phyloP scores from a whole-genome alignment of 2,797 vertebrate genomes.

The Notolabrus celidotus region DNA sequence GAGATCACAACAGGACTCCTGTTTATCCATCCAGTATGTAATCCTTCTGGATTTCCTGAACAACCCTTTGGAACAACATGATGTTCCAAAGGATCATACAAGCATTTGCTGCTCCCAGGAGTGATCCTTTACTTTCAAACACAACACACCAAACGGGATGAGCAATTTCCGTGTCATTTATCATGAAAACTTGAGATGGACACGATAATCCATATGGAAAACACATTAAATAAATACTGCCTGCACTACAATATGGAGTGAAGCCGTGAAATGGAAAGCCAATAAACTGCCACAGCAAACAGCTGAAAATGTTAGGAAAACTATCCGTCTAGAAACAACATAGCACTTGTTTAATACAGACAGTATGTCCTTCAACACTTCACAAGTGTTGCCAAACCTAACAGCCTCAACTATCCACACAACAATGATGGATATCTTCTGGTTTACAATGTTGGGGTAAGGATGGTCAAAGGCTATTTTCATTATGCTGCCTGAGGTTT shows the following conservation, averaged over 20 bases:
- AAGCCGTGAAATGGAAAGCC: conserved; percentile 15
- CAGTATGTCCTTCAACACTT: conserved; percentile 60
- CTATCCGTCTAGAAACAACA: conserved; percentile 49
- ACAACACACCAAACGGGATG: conserved; percentile 29
- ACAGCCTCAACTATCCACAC: conserved; percentile 65
- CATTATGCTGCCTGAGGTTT: conserved; percentile 45
- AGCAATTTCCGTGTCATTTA: conserved; percentile 49
- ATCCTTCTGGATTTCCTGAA: conserved; percentile 61
- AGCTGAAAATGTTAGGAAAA: conserved; percentile 44
- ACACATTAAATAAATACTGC: conserved; percentile 29
- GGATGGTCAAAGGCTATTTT: conserved; percentile 54
- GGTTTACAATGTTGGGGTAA: conserved; percentile 57
- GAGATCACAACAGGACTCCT: conserved; percentile 63
- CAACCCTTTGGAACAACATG: conserved; percentile 55
- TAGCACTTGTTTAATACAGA: conserved; percentile 67
- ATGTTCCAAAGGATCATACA: conserved; percentile 53
- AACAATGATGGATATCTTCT: conserved; percentile 75
- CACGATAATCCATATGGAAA: conserved; percentile 24
- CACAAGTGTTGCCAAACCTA: conserved; percentile 62
- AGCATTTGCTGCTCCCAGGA: conserved; percentile 41
- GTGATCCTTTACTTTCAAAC: conserved; percentile 48
- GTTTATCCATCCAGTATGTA: conserved; percentile 57
- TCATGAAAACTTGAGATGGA: conserved; percentile 37
- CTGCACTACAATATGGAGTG: conserved; percentile 8
- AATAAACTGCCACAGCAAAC: conserved; percentile 48